These are phyloP conservation scores for Hystrix cristata DNA, from an alignment of 2,113 vertebrate species.

Conservation along the genomic window DNA sequence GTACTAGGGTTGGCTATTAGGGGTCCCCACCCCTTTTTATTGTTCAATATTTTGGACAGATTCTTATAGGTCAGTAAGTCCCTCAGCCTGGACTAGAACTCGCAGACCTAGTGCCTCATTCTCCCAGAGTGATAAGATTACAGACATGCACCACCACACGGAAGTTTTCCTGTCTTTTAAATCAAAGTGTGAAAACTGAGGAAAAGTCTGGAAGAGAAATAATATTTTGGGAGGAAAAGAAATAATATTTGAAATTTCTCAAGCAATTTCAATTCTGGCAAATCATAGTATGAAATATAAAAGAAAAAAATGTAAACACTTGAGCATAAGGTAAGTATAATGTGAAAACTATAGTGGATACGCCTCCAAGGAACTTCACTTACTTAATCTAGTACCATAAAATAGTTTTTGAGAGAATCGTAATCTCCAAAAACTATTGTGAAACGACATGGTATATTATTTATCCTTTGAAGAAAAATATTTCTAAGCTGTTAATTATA, in stretches of 20 bases:
- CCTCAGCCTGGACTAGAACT: not conserved
- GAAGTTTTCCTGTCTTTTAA: not conserved
- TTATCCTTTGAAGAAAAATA: not conserved
- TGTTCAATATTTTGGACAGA: not conserved
- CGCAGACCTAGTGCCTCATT: not conserved
- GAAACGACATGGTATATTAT: conserved; percentile 7
- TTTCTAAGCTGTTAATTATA: conserved; percentile 46
- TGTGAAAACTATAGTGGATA: not conserved
- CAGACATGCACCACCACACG: not conserved
- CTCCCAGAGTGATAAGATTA: not conserved
- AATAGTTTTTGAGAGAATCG: not conserved
- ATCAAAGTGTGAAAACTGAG: not conserved
- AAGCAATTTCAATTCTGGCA: not conserved
- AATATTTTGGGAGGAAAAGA: not conserved
- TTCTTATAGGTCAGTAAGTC: not conserved
- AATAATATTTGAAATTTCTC: not conserved
- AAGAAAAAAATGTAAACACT: not conserved
- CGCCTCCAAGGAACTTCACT: accelerated
- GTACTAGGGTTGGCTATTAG: not conserved
- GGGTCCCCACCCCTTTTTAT: not conserved
- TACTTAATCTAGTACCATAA: not conserved
- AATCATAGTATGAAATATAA: not conserved
- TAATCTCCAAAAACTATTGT: not conserved
- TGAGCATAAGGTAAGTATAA: not conserved
- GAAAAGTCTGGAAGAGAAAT: not conserved